phyloP scores from a whole-genome alignment of 1,140 invertebrate genomes.

The Scylla paramamosain region DNA sequence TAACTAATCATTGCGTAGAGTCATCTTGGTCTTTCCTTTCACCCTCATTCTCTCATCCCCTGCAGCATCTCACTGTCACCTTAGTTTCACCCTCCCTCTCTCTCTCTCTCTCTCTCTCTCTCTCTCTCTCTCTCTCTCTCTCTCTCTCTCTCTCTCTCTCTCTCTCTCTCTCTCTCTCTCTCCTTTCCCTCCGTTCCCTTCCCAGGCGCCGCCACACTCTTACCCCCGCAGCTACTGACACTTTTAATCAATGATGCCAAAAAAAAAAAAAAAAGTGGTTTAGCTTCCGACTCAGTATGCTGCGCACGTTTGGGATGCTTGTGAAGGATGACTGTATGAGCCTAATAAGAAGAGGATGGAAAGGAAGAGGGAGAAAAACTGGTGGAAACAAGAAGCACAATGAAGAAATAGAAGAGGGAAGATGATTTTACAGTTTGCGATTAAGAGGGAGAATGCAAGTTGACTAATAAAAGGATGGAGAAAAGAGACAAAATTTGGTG shows the following conservation, averaged over 20 bases:
- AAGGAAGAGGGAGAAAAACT: too few species aligned
- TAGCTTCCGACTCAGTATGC: not conserved
- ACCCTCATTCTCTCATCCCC: constrained; percentile 9
- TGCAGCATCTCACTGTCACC: not conserved
- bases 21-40: not conserved
- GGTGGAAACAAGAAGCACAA: too few species aligned
- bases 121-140: not conserved
- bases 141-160: too few species aligned
- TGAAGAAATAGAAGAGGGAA: too few species aligned
- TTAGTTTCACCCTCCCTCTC: not conserved
- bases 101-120: not conserved
- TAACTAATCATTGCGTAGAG: not conserved
- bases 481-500: too few species aligned
- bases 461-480: too few species aligned
- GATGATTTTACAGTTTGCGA: too few species aligned
- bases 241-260: not conserved
- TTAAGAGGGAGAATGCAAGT: too few species aligned
- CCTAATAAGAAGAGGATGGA: not conserved
- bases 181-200: not conserved
- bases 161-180: too few species aligned
- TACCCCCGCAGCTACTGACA: not conserved
- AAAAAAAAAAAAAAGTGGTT: not conserved
- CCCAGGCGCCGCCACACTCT: not conserved
- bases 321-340: not conserved
- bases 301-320: not conserved